Percentiles rank a stretch among this genome's conserved stretches.
phyloP scores from a whole-genome alignment of 2,888 invertebrate genomes.

The Lapara coniferarum region DNA sequence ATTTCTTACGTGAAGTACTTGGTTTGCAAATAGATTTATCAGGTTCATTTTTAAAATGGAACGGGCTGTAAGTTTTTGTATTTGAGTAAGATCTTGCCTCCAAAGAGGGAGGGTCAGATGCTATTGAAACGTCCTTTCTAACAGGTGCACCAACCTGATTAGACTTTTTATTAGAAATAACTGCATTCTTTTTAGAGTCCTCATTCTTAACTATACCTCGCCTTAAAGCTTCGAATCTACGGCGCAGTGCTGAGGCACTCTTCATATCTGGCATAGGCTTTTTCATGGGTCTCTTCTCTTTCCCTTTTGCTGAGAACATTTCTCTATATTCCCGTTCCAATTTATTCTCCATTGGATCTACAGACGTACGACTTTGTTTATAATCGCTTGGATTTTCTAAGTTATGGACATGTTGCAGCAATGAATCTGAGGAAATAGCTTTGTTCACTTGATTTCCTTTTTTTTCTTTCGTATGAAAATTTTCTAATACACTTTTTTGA shows the following conservation, averaged over 20 bases:
- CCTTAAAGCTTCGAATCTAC: conserved; percentile 65
- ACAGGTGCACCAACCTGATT: conserved; percentile 46
- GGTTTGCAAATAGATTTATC: conserved; percentile 36
- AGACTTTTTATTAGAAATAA: conserved; percentile 39
- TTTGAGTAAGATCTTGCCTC: conserved; percentile 61
- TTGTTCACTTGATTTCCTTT: conserved; percentile 40
- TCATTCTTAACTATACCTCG: conserved; percentile 57
- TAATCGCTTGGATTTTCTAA: conserved; percentile 60
- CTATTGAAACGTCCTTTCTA: conserved; percentile 63
- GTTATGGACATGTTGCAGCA: conserved; percentile 67
- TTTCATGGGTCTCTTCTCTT: conserved; percentile 47
- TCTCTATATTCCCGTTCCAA: conserved; percentile 66
- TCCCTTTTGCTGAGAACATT: conserved; percentile 54
- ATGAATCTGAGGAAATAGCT: conserved; percentile 63
- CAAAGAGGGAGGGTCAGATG: conserved; percentile 68
- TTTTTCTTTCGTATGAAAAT: conserved; percentile 32
- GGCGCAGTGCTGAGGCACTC: conserved; percentile 57
- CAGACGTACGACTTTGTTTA: conserved; percentile 45
- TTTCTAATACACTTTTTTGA: conserved; percentile 32
- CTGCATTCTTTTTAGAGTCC: conserved; percentile 47
- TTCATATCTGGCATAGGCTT: conserved; percentile 50
- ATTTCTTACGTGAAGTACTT: conserved; percentile 36
- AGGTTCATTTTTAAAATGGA: conserved; percentile 29
- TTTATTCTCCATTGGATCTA: conserved; percentile 66
- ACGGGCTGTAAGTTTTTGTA: conserved; percentile 52